Percentiles rank a stretch among this genome's conserved stretches.
Evolutionary conservation across 2,888 invertebrate genomes (phyloP).

Genomic region (Drosophila phalerata): DNA sequence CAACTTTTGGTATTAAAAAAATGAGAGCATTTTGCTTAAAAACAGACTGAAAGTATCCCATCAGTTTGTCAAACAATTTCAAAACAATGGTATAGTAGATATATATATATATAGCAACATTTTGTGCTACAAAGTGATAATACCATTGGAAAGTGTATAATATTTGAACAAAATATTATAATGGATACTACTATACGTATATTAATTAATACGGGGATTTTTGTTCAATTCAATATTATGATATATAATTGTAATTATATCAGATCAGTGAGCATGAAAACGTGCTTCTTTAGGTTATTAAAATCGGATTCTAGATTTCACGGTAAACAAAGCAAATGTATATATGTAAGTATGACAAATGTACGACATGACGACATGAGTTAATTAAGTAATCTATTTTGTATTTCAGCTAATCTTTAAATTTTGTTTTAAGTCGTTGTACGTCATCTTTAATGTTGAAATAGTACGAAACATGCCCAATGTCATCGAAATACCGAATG

Average conservation of each 20-base stretch:
- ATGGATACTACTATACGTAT: constrained; percentile 1
- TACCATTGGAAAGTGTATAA: not conserved
- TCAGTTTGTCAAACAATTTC: no score
- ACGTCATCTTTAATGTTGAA: not conserved
- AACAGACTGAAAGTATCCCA: not conserved
- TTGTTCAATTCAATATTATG: not conserved
- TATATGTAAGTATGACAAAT: not conserved
- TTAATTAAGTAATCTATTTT: not conserved
- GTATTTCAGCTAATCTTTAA: not conserved
- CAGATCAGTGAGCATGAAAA: not conserved
- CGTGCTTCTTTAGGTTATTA: not conserved
- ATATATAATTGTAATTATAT: constrained; percentile 4
- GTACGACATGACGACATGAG: no score
- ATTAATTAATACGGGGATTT: constrained; percentile 8
- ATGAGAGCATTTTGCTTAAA: not conserved
- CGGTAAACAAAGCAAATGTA: not conserved
- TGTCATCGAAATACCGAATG: not conserved
- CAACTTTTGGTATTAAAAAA: no score
- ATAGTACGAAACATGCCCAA: not conserved
- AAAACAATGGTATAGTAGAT: no score
- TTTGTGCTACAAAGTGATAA: not conserved
- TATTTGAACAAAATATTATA: not conserved
- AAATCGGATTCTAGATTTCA: not conserved
- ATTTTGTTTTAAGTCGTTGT: not conserved
- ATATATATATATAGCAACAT: not conserved